These are phyloP conservation scores for Diarsia rubi DNA, from an alignment of 2,888 invertebrate genomes.

Conservation along the genomic window DNA sequence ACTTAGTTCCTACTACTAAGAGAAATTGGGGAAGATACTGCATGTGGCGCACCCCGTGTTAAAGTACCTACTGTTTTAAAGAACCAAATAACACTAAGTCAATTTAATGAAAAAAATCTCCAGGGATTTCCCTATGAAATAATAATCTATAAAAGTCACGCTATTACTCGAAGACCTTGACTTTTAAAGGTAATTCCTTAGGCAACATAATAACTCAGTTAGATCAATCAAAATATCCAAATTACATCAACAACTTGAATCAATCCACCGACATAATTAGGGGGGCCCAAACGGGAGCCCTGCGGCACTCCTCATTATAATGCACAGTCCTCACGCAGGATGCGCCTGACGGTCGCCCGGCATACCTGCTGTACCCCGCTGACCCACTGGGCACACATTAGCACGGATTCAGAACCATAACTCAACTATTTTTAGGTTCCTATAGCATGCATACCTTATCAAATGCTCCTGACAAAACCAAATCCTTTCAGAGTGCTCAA, in stretches of 20 bases:
- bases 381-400: conserved; percentile 82
- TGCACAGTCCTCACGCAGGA: conserved; percentile 77
- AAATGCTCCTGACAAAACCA: conserved; percentile 63
- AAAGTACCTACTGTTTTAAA: no score
- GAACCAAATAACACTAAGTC: neutral
- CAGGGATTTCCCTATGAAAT: neutral
- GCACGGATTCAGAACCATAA: conserved; percentile 79
- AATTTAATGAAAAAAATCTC: no score
- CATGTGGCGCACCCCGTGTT: neutral
- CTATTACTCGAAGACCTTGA: neutral
- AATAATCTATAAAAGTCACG: neutral
- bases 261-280: conserved; percentile 35
- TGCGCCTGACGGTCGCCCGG: conserved; percentile 69
- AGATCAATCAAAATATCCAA: neutral
- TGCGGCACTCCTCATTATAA: conserved; percentile 76
- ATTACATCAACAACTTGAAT: neutral
- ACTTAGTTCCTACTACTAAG: neutral
- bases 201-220: neutral
- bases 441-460: conserved; percentile 62
- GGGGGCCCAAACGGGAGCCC: conserved; percentile 62
- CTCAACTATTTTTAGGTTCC: conserved; percentile 69
- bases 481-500: conserved; percentile 17
- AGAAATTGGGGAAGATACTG: neutral
- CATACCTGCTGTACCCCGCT: conserved; percentile 80
- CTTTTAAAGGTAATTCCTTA: neutral